Evolutionary conservation across 1,140 invertebrate species (phyloP).

Genomic region (Drosophila elegans): DNA sequence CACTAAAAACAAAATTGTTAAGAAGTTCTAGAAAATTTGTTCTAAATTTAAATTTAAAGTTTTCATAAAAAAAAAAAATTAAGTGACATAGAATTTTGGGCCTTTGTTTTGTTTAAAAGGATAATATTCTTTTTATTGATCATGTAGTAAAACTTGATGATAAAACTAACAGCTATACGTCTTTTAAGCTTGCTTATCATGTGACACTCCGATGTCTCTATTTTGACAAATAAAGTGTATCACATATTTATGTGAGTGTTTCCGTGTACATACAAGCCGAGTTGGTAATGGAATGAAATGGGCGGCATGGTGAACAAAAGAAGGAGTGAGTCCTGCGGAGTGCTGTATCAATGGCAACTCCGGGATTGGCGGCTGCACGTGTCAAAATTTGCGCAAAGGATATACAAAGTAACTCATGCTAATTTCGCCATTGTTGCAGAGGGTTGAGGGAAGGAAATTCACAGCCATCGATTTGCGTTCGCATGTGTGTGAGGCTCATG

Average conservation of each 20-base stretch:
- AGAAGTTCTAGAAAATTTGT: too few species aligned
- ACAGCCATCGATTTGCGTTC: constrained; percentile 38
- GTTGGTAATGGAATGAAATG: constrained; percentile 27
- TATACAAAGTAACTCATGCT: constrained; percentile 77
- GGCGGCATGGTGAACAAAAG: constrained; percentile 1
- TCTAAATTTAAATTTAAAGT: too few species aligned
- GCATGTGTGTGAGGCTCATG: constrained; percentile 24
- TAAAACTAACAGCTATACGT: too few species aligned
- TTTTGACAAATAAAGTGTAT: not conserved
- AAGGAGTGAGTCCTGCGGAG: constrained; percentile 51
- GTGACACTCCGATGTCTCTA: not conserved
- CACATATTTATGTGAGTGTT: not conserved
- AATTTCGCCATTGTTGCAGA: constrained; percentile 68
- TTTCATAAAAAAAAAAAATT: too few species aligned
- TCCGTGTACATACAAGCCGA: constrained; percentile 9
- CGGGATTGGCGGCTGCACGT: constrained; percentile 54
- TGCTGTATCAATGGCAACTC: constrained; percentile 70
- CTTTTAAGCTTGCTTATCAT: too few species aligned
- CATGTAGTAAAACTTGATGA: too few species aligned
- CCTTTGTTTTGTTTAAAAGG: too few species aligned
- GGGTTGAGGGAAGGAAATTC: constrained; percentile 30
- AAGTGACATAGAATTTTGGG: too few species aligned
- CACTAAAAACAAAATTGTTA: not conserved
- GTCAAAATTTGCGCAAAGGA: constrained; percentile 77
- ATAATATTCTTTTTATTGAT: too few species aligned